Base-by-base conservation (phyloP, 2,113 vertebrate genomes). In the Melanocharis versteri region DNA sequence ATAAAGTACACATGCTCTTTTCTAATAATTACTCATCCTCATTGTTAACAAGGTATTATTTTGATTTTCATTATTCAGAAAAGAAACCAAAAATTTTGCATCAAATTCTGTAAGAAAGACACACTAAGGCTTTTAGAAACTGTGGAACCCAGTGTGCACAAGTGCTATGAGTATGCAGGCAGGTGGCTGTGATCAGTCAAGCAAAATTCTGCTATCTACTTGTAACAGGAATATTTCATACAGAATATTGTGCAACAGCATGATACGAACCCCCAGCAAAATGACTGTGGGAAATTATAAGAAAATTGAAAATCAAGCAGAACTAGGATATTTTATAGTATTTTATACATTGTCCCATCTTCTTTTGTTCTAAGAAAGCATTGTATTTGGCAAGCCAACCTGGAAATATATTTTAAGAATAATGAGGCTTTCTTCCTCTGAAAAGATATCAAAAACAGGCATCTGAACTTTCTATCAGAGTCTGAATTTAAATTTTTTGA, bases 341-440 rank as follows among this genome's bases (percentile, higher is more conserved):
- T 65, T 86, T 79, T 45, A n/a, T 75, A 56, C 20, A 15, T 58
- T 78, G 19, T 60, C 89, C 47, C 45, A 28, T 66, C 22, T 51
- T 89, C 28, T 81, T 79, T 70, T 89, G 35, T 3, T 0, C 40
- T 54, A 78, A 90, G 28, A 86, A n/a, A 83, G 17, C 16, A 44
- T 6, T 83, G 8, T 28, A 78, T 62, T 84, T 87, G 72, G 56
- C 72, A 86, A 87, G 10, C 1, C 50, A 89, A 35, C 1, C 9
- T 87, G 68, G 40, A 83, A 97, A 90, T 0, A 73, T 65, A 70
- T 15, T 87, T 89, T 87, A 4, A 75, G 92, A 90, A 72, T 50
- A 88, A 17, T 7, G 12, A 53, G 11, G 4, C 2, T 81, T 90
- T 88, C 33, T 83, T 78, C 9, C 22, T 66, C 4, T 26, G 16